Percentiles rank a stretch among this genome's conserved stretches.
These are phyloP conservation scores for Euura lappo DNA, from an alignment of 1,140 invertebrate species.

Conservation along the genomic window DNA sequence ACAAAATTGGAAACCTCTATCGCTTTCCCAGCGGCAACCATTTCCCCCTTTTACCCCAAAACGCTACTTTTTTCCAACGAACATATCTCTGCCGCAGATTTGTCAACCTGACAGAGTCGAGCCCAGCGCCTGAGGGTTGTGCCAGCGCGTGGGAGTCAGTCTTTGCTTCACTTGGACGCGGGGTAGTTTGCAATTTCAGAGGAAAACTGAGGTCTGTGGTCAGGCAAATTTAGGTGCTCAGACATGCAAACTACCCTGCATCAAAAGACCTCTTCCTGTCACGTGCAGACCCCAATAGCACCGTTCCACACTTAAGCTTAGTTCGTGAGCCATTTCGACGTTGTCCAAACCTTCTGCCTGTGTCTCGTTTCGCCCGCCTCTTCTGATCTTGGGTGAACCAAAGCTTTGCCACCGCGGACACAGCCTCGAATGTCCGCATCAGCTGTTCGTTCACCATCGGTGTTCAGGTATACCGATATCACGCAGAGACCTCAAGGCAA, in stretches of 20 bases:
- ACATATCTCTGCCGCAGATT: background rate
- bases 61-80: background rate
- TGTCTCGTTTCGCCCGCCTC: background rate
- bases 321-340: background rate
- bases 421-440: background rate
- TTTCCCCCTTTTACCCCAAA: background rate
- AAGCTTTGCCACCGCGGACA: background rate
- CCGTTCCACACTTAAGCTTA: background rate
- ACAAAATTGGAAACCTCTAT: background rate
- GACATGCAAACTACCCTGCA: background rate
- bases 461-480: background rate
- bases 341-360: background rate
- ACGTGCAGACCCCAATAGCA: background rate
- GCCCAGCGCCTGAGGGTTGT: background rate
- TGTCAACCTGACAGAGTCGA: background rate
- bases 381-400: background rate
- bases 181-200: background rate
- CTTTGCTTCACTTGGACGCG: background rate
- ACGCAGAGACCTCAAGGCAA: background rate
- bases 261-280: slow-evolving; percentile 1
- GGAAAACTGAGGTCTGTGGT: background rate
- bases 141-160: background rate
- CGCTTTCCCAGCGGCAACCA: background rate
- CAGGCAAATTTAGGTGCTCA: background rate
- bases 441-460: background rate